Evolutionary conservation across 2,888 invertebrate species (phyloP).

Genomic region (Sarcophaga carnaria): DNA sequence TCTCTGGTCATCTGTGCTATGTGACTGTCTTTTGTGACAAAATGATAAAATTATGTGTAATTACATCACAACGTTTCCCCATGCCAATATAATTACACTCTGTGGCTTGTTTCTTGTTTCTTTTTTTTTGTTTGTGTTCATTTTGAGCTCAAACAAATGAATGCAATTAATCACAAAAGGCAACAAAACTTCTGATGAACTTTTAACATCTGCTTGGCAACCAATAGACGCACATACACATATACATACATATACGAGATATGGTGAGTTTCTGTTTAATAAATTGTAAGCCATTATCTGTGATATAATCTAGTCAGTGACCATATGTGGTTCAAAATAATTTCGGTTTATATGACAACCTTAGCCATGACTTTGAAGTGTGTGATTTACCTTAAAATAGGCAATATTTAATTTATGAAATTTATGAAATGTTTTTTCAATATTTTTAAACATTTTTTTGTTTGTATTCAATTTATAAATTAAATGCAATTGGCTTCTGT

Average conservation of each 20-base stretch:
- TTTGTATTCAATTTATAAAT: slow-evolving; percentile 2
- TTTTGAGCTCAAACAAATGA: slow-evolving; percentile 52
- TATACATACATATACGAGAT: background rate
- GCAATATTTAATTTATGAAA: background rate
- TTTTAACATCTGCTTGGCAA: slow-evolving; percentile 46
- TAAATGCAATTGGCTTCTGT: slow-evolving; percentile 46
- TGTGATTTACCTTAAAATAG: slow-evolving; percentile 8
- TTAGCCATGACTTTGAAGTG: slow-evolving; percentile 33
- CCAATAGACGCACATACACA: background rate
- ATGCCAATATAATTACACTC: slow-evolving; percentile 42
- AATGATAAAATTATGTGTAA: slow-evolving; percentile 50
- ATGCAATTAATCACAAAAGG: slow-evolving; percentile 55
- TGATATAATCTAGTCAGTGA: background rate
- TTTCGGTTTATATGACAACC: slow-evolving; percentile 23
- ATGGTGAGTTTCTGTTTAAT: background rate
- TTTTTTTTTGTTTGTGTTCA: slow-evolving; percentile 2
- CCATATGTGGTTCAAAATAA: slow-evolving; percentile 41
- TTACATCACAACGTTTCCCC: slow-evolving; percentile 46
- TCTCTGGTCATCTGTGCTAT: slow-evolving; percentile 18
- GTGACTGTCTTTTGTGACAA: slow-evolving; percentile 4
- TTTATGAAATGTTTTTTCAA: background rate
- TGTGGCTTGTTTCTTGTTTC: slow-evolving; percentile 12
- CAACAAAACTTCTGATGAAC: slow-evolving; percentile 55
- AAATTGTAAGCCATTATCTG: background rate
- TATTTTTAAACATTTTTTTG: no score